A percentile compares a stretch with the other conserved stretches of the same genome.
These are phyloP conservation scores for Scylla paramamosain DNA, from an alignment of 1,140 invertebrate genomes.

Conservation along the genomic window DNA sequence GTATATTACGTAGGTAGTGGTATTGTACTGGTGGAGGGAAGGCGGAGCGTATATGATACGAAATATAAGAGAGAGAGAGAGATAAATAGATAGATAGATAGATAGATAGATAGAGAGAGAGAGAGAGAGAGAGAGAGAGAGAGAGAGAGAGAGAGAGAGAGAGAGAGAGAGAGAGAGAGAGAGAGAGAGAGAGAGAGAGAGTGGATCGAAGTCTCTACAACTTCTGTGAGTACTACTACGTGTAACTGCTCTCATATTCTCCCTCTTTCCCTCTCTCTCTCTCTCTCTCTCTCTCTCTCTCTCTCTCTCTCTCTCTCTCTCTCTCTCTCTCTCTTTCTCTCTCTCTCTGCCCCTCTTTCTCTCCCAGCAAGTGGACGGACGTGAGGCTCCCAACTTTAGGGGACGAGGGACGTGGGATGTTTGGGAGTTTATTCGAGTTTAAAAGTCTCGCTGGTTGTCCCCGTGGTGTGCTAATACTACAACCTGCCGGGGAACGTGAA, in stretches of 20 bases:
- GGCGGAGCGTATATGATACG: neutral
- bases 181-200: conserved; percentile 41
- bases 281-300: neutral
- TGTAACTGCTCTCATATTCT: neutral
- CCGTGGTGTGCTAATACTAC: neutral
- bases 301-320: neutral
- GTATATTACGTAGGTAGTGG: neutral
- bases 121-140: neutral
- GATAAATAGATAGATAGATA: too few relatives aligned
- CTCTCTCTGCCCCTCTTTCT: neutral
- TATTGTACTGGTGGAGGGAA: neutral
- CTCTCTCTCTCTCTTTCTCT: neutral
- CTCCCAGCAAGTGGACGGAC: neutral
- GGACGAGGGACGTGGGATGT: neutral
- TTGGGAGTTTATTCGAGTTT: conserved; percentile 2
- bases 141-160: neutral
- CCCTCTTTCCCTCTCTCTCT: neutral
- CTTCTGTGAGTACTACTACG: neutral
- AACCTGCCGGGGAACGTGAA: neutral
- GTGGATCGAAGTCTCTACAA: neutral
- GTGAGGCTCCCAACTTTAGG: neutral
- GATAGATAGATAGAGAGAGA: neutral
- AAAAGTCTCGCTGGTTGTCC: neutral
- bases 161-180: conserved; percentile 36
- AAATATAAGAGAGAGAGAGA: neutral